These are phyloP conservation scores for Syndactyla subalaris DNA, from an alignment of 2,797 vertebrate genomes.

Conservation along the genomic window DNA sequence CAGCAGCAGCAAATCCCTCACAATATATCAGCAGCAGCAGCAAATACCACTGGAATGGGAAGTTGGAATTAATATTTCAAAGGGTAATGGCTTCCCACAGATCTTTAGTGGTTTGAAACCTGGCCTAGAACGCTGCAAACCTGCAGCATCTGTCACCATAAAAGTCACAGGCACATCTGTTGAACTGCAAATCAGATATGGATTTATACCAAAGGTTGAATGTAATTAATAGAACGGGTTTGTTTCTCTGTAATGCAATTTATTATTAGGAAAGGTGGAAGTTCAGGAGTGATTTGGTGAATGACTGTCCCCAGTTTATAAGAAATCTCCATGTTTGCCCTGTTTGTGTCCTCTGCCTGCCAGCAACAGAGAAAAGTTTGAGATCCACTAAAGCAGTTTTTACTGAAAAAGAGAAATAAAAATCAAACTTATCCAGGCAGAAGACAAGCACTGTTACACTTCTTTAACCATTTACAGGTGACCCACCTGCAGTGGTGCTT, in stretches of 20 bases:
- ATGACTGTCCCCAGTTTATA: not conserved
- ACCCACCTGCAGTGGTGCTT: not conserved
- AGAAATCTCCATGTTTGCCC: not conserved
- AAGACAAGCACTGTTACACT: not conserved
- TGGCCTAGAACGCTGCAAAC: not conserved
- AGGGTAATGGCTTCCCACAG: not conserved
- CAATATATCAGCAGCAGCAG: not conserved
- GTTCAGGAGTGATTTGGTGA: not conserved
- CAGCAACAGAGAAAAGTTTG: not conserved
- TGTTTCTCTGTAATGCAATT: not conserved
- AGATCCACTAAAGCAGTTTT: not conserved
- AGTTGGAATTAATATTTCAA: not conserved
- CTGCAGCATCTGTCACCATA: not conserved
- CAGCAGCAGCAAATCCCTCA: not conserved
- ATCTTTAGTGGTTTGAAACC: not conserved
- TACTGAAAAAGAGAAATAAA: not conserved
- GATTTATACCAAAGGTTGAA: not conserved
- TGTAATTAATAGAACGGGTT: not conserved
- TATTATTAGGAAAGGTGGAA: not conserved
- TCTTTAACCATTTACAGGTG: not conserved
- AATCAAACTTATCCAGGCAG: not conserved
- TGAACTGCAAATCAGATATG: not conserved
- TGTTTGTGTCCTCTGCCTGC: not conserved
- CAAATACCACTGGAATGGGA: not conserved
- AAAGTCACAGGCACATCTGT: not conserved